A percentile compares a stretch with the other conserved stretches of the same genome.
Evolutionary conservation across 2,113 vertebrate genomes (phyloP).

Genomic region (Zosterops pallidus): DNA sequence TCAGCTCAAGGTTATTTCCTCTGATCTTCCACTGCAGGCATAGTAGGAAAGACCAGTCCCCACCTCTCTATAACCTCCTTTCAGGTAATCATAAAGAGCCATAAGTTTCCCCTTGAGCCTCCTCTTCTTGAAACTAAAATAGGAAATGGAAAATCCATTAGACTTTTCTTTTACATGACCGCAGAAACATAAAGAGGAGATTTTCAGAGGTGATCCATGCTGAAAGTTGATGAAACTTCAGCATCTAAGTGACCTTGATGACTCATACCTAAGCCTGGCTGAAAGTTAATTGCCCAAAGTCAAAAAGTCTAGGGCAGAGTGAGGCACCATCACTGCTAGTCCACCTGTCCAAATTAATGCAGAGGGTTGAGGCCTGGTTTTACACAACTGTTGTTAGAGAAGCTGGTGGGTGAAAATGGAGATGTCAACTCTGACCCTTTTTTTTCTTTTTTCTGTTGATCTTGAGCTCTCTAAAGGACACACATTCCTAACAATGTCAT

Average conservation of each 20-base stretch:
- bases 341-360: not conserved
- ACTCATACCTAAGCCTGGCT: not conserved
- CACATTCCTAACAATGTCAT: not conserved
- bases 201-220: not conserved
- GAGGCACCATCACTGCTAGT: not conserved
- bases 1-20: not conserved
- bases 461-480: not conserved
- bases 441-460: not conserved
- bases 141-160: not conserved
- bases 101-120: not conserved
- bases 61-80: not conserved
- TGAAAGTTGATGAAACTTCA: not conserved
- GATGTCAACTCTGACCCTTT: rapidly evolving
- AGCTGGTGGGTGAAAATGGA: not conserved
- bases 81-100: not conserved
- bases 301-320: not conserved
- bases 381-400: not conserved
- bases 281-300: not conserved
- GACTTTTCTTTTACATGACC: not conserved
- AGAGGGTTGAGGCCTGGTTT: not conserved
- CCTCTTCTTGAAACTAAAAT: not conserved
- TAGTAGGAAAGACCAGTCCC: not conserved
- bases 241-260: not conserved
- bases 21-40: not conserved
- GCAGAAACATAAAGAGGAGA: not conserved